phyloP scores from a whole-genome alignment of 2,888 invertebrate genomes.

The Atherix ibis region DNA sequence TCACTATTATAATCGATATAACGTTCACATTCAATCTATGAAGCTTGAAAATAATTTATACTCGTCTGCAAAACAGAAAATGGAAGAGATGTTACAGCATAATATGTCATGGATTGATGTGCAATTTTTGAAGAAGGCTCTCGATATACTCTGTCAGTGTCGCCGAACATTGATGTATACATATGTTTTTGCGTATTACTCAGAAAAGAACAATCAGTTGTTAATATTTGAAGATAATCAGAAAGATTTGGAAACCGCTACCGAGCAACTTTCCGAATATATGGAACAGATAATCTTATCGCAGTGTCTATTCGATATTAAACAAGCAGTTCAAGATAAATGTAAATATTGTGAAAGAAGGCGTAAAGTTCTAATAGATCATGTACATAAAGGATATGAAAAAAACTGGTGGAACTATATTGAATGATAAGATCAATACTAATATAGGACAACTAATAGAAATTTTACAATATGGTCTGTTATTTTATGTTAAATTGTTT shows the following conservation, averaged over 20 bases:
- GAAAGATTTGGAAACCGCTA: constrained; percentile 92
- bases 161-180: constrained; percentile 98
- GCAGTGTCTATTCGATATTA: constrained; percentile 92
- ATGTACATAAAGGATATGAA: constrained; percentile 97
- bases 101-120: constrained; percentile 99
- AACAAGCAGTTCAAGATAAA: constrained; percentile 97
- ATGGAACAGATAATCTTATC: constrained; percentile 95
- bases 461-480: no score
- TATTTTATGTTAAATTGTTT: no score
- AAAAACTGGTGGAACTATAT: constrained; percentile 96
- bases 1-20: constrained; percentile 97
- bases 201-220: constrained; percentile 95
- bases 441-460: no score
- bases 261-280: constrained; percentile 93
- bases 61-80: constrained; percentile 89
- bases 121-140: constrained; percentile 95
- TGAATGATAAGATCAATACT: constrained; percentile 41
- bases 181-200: constrained; percentile 97
- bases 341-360: constrained; percentile 98
- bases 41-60: constrained; percentile 96
- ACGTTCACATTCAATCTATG: constrained; percentile 98
- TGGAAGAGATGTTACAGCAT: constrained; percentile 99
- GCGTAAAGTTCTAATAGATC: constrained; percentile 86
- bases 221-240: constrained; percentile 99
- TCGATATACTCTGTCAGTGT: constrained; percentile 92